Evolutionary conservation across 2,797 vertebrate species (phyloP), one percentile per base, ranked within the genome.

Genomic region (Pseudomugil tenellus): DNA sequence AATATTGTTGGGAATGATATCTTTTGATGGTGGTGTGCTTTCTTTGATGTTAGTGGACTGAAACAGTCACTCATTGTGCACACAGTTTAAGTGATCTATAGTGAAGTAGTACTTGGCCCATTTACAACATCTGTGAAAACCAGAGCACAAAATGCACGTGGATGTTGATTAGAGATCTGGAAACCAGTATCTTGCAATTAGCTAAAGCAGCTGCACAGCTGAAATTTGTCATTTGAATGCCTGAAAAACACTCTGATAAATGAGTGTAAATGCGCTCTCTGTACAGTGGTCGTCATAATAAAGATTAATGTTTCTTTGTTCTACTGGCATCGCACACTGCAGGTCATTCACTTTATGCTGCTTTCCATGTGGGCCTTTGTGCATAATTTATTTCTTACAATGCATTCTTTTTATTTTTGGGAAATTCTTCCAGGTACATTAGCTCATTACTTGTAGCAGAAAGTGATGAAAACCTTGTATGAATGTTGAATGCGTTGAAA

Each of bases 271-370:
- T 60, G 63, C 35, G 55, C 68, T 2, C 43, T 58, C 85, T 61
- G 39, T 63, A 56, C 73, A 63, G 63, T 6, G 5, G 55, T 67
- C 77, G 77, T 77, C 63, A 65, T 85, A 87, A 87, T 87, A 87
- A 89, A 87, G 81, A 87, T 68, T 80, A 90, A 89, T 88, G 87
- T 82, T 76, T 81, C 19, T 62, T 60, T 62, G 62, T 59, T 49
- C 43, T 69, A 70, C 8, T 67, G 79, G 79, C 77, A 63, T 69
- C 59, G 57, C 13, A 17, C 32, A 60, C 67, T 39, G 59, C 48
- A 53, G 61, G 57, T 64, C 51, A 63, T 85, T 79, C 72, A 60
- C 53, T 74, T 68, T 77, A 58, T 72, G 71, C 77, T 72, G 67
- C 26, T 55, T 25, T 74, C 65, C 29, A 16, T 69, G 55, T 58